phyloP scores from a whole-genome alignment of 2,113 vertebrate species.

The Nothocercus julius region DNA sequence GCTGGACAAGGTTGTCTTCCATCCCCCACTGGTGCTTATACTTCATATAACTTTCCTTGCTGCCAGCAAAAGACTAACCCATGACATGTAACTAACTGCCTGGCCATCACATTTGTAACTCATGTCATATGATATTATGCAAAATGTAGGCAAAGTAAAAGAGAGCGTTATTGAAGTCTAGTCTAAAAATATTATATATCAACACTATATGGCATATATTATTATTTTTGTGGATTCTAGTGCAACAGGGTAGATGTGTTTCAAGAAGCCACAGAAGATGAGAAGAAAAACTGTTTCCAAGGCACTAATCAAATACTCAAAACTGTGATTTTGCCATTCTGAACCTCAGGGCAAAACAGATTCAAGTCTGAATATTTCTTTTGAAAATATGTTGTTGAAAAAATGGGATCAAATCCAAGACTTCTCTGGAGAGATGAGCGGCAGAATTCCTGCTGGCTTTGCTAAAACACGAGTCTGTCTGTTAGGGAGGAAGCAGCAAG shows the following conservation, averaged over 20 bases:
- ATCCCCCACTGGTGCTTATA: neutral
- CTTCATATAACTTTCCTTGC: neutral
- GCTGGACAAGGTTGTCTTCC: neutral
- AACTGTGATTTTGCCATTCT: neutral
- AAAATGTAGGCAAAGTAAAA: neutral
- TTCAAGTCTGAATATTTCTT: neutral
- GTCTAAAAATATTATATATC: neutral
- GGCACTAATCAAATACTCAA: neutral
- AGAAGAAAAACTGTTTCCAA: neutral
- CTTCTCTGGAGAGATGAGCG: neutral
- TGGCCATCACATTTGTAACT: neutral
- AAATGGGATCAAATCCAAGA: neutral
- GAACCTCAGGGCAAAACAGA: neutral
- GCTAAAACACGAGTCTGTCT: neutral
- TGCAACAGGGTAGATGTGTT: neutral
- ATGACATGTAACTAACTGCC: neutral
- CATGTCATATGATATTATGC: neutral
- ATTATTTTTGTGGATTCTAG: neutral
- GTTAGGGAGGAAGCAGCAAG: neutral
- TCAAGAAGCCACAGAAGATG: neutral
- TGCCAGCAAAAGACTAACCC: neutral
- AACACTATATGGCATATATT: neutral
- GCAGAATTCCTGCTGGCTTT: neutral
- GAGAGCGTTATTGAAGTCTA: neutral
- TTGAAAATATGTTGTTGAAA: neutral